Evolutionary conservation across 1,140 invertebrate genomes (phyloP), one percentile per base, ranked within the genome.

Genomic region (Gonatopus flavifemur): DNA sequence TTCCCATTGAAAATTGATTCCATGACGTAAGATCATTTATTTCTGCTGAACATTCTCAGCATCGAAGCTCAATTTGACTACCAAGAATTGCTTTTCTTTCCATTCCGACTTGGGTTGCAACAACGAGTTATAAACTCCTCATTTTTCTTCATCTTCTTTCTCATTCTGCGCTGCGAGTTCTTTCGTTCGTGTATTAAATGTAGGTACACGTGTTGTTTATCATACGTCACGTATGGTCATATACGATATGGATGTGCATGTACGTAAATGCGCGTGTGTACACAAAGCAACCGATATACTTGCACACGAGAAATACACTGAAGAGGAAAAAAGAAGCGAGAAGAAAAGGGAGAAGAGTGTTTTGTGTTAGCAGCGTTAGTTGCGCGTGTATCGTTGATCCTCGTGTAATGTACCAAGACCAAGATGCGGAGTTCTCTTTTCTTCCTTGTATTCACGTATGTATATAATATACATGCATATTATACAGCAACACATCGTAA

Each of bases 191-290:
- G 7, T 32, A 19, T 9, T 46, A 57, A 48, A 52, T 40, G 47
- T 43, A 16, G n/a, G 49, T 47, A 53, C 51, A 57, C 50, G 41
- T 38, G 49, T 67, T 64, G 59, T 66, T 69, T 67, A 62, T 67
- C 57, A 31, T 64, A 53, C 44, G 55, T 55, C 51, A 52, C 38
- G 45, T 55, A 55, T 58, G 39, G 31, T 33, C 48, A 54, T 62
- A n/a, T n/a, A n/a, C n/a, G n/a, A n/a, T n/a, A n/a, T n/a, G n/a
- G n/a, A n/a, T n/a, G n/a, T n/a, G n/a, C n/a, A n/a, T n/a, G n/a
- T n/a, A n/a, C n/a, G n/a, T n/a, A n/a, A n/a, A n/a, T n/a, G n/a
- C 48, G 51, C 51, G 45, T 56, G 39, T 44, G 16, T 56, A 52
- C 36, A 58, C 39, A 31, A 51, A 59, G 49, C 43, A 45, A 40